phyloP scores from a whole-genome alignment of 1,140 invertebrate species.

The Orchestia grillus region DNA sequence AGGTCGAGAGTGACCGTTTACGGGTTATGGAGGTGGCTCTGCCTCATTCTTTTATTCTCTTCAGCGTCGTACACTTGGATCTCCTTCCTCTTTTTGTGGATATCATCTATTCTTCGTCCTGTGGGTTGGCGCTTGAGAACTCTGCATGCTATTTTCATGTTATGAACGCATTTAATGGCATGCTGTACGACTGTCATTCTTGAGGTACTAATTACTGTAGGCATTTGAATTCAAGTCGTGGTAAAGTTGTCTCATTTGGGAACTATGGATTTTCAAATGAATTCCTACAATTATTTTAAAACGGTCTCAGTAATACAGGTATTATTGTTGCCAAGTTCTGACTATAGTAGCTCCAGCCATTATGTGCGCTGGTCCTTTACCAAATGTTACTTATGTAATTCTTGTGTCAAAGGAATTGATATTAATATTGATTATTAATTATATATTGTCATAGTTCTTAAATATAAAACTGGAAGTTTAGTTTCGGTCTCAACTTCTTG shows the following conservation, averaged over 20 bases:
- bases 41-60: background rate
- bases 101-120: background rate
- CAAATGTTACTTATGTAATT: background rate
- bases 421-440: background rate
- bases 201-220: background rate
- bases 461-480: background rate
- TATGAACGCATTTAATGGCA: background rate
- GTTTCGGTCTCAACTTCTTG: background rate
- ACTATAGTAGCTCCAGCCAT: background rate
- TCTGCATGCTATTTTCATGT: background rate
- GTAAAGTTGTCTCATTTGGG: background rate
- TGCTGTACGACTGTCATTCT: background rate
- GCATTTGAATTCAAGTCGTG: background rate
- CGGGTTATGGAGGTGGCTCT: too few relatives aligned
- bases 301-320: background rate
- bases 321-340: background rate
- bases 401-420: background rate
- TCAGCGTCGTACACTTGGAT: background rate
- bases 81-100: background rate
- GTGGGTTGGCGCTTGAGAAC: background rate
- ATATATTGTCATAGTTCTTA: background rate
- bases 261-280: background rate
- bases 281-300: background rate
- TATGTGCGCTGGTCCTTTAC: background rate
- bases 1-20: too few relatives aligned